Evolutionary conservation across 2,888 invertebrate genomes (phyloP), one percentile per base, ranked within the genome.

Genomic region (Incurvaria masculella): DNA sequence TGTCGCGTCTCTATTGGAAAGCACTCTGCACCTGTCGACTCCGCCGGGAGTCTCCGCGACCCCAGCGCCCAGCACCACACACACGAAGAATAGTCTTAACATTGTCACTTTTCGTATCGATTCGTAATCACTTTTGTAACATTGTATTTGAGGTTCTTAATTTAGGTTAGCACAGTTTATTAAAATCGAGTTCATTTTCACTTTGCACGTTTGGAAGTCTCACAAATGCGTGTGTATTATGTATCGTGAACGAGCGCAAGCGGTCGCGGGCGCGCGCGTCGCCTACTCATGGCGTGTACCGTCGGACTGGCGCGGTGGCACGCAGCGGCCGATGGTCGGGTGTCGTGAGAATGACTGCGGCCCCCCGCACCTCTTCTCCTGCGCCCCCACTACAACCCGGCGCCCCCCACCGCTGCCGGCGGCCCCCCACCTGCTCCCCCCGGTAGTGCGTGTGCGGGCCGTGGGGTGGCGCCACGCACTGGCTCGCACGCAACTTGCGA

Each of bases 11-110:
- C 59, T 69, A 57, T 61, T 79, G 61, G 64, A 68, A 59, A 62
- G 74, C 59, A 63, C 79, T 60, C 61, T 72, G 62, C 63, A 83
- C 63, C 65, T 78, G 61, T 78, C 78, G 60, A 33, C 11, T 33
- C 33, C 33, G 14, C 14, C 14, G 33, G 33, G 33, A 33, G 33
- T 33, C 33, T 33, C 33, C 33, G 33, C 33, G 33, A 33, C 33
- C 14, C 33, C 33, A 8, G 33, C 33, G 3, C 6, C 33, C 11
- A 33, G 33, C 14, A 33, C 33, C 11, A 33, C 8, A 33, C 33
- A 33, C 14, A 11, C 33, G 6, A 33, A 33, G 14, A 33, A 33
- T n/a, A 33, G 14, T 11, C 33, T 8, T 14, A 33, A 33, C 33
- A 33, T 33, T 33, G 8, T 33, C 23, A 14, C 33, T 33, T 33